Conservation (phyloP, 2,888 invertebrate species). For the Watsonalla binaria region DNA sequence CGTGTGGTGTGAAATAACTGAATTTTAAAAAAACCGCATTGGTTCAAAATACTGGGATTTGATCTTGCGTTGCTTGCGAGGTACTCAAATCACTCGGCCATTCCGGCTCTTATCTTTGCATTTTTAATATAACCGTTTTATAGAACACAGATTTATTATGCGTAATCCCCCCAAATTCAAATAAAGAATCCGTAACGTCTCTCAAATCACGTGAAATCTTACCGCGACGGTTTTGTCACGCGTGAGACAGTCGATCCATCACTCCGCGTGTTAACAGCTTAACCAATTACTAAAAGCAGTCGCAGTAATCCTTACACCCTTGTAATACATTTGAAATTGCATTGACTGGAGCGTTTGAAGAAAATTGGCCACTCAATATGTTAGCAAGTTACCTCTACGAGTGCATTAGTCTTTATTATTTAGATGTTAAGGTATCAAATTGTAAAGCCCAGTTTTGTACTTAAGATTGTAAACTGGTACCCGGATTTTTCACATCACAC, state of each 20-base stretch:
- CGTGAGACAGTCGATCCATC: constrained; percentile 67
- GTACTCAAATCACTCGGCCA: no score
- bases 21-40: no score
- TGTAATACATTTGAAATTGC: constrained; percentile 17
- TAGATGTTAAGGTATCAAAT: constrained; percentile 16
- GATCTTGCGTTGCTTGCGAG: no score
- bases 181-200: constrained; percentile 55
- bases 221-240: constrained; percentile 64
- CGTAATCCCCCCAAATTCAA: constrained; percentile 17
- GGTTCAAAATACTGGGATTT: no score
- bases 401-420: constrained; percentile 1
- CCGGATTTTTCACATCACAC: constrained; percentile 56
- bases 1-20: no score
- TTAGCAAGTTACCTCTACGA: constrained; percentile 30
- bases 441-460: constrained; percentile 5
- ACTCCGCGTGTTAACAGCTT: constrained; percentile 54
- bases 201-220: constrained; percentile 55
- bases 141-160: constrained; percentile 19
- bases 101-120: background rate
- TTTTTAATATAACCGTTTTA: background rate
- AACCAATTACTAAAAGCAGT: constrained; percentile 19
- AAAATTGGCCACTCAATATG: constrained; percentile 27
- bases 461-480: constrained; percentile 15
- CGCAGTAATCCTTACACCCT: constrained; percentile 7
- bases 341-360: background rate